A percentile compares a stretch with the other conserved stretches of the same genome.
These are phyloP conservation scores for Acipenser oxyrinchus DNA, from an alignment of 2,797 vertebrate species.

Conservation along the genomic window DNA sequence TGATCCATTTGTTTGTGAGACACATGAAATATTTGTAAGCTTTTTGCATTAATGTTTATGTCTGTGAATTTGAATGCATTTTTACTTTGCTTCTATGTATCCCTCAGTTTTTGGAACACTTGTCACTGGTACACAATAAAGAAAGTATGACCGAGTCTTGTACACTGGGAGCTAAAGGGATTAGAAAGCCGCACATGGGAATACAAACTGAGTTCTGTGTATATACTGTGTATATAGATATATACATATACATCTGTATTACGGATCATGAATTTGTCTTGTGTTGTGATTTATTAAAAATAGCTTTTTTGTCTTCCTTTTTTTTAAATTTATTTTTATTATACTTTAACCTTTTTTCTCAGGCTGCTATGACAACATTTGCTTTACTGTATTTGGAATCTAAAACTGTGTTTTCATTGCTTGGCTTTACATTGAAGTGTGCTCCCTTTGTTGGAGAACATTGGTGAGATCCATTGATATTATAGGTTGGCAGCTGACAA, in stretches of 20 bases:
- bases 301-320: slow-evolving; percentile 44
- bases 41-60: slow-evolving; percentile 80
- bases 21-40: slow-evolving; percentile 78
- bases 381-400: slow-evolving; percentile 42
- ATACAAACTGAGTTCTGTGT: slow-evolving; percentile 49
- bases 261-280: slow-evolving; percentile 62
- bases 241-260: slow-evolving; percentile 55
- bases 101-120: slow-evolving; percentile 81
- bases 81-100: slow-evolving; percentile 98
- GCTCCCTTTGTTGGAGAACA: slow-evolving; percentile 13
- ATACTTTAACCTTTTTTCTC: slow-evolving; percentile 52
- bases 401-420: slow-evolving; percentile 51
- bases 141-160: slow-evolving; percentile 52
- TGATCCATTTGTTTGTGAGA: slow-evolving; percentile 86
- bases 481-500: slow-evolving; percentile 2
- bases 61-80: slow-evolving; percentile 97
- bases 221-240: slow-evolving; percentile 28
- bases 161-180: slow-evolving; percentile 51
- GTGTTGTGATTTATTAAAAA: slow-evolving; percentile 44
- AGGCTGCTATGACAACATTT: slow-evolving; percentile 62
- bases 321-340: slow-evolving; percentile 58
- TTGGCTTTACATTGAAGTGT: slow-evolving; percentile 41
- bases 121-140: slow-evolving; percentile 85
- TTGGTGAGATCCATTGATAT: background rate
- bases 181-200: slow-evolving; percentile 62